A percentile compares a stretch with the other conserved stretches of the same genome.
These are phyloP conservation scores for Phainopepla nitens DNA, from an alignment of 2,113 vertebrate genomes.

Conservation along the genomic window DNA sequence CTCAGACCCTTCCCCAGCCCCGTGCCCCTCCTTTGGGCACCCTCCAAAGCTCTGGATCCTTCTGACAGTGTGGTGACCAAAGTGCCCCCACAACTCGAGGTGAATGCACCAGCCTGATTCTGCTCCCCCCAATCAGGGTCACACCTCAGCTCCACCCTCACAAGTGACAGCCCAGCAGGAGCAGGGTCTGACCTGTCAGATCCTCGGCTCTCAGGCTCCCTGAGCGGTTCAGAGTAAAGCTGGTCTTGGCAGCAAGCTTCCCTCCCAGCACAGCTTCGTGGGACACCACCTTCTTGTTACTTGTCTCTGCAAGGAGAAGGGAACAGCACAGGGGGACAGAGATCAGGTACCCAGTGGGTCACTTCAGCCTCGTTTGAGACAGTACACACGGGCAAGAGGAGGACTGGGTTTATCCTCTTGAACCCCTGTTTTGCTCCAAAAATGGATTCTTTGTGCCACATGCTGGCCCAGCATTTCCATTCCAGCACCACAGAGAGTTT, in stretches of 20 bases:
- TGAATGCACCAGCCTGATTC: neutral
- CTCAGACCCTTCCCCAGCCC: neutral
- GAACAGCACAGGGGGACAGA: neutral
- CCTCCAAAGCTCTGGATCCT: neutral
- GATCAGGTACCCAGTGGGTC: neutral
- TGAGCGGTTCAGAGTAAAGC: slow-evolving; percentile 88
- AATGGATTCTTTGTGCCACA: neutral
- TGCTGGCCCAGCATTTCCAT: neutral
- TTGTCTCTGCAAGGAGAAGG: slow-evolving; percentile 64
- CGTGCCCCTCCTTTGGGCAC: neutral
- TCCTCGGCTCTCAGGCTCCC: slow-evolving; percentile 85
- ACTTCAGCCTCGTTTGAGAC: neutral
- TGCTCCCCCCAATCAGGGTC: neutral
- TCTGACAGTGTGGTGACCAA: rapidly evolving
- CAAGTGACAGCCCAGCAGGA: neutral
- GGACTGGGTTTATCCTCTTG: neutral
- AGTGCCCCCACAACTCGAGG: rapidly evolving
- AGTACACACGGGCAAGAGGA: neutral
- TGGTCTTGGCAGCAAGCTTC: slow-evolving; percentile 89
- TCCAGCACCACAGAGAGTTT: neutral
- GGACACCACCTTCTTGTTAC: slow-evolving; percentile 80
- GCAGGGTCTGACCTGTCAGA: slow-evolving; percentile 77
- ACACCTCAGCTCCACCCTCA: neutral
- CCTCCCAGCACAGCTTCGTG: slow-evolving; percentile 91
- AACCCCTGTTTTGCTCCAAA: neutral